phyloP scores from a whole-genome alignment of 2,797 vertebrate genomes.

The Rhynchotus rufescens region DNA sequence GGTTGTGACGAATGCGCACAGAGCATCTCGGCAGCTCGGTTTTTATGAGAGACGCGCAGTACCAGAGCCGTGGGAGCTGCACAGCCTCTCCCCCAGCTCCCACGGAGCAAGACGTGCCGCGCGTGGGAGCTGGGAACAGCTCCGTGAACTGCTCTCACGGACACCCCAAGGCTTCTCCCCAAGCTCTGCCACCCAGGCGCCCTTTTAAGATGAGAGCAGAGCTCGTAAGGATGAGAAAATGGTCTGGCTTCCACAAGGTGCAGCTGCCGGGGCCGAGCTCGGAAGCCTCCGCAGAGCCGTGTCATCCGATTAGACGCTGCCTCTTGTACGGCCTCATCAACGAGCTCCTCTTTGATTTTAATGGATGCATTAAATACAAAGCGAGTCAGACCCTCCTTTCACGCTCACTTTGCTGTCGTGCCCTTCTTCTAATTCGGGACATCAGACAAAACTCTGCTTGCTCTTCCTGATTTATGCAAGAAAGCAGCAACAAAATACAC shows the following conservation, averaged over 20 bases:
- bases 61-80: neutral
- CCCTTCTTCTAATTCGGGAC: neutral
- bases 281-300: neutral
- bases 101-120: neutral
- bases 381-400: neutral
- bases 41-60: neutral
- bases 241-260: neutral
- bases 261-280: neutral
- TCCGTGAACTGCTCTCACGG: rapidly evolving
- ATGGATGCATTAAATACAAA: neutral
- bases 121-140: neutral
- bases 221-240: neutral
- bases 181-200: neutral
- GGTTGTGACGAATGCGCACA: neutral
- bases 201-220: neutral
- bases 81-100: neutral
- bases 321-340: neutral
- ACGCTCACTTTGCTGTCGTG: neutral
- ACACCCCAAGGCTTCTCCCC: neutral
- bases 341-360: neutral
- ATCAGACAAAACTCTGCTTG: neutral
- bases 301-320: neutral
- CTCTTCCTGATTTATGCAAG: slow-evolving; percentile 47
- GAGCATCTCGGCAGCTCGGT: rapidly evolving
- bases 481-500: slow-evolving; percentile 14